Base-by-base conservation (phyloP, 2,888 invertebrate genomes). In the Bugula neritina region DNA sequence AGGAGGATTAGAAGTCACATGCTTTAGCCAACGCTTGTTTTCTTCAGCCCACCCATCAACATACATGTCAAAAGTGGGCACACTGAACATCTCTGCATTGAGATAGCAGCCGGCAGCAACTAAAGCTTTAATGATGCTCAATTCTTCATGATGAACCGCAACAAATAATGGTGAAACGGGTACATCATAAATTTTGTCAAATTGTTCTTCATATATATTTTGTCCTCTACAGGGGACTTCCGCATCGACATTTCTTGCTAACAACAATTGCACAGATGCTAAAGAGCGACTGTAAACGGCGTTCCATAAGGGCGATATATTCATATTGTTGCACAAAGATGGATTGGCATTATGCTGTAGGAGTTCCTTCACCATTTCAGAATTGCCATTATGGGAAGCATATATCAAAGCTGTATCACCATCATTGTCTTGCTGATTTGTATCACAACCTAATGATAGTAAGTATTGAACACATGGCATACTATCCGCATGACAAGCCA, bases 321-420 rank as follows among this genome's bases (percentile, higher is more conserved):
- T n/a, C 25, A 25, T 10, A 13, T 63, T 25, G 63, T 63, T 63
- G 63, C 63, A 25, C 5, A 63, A 13, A 2, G 25, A 13, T 3
- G 63, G 63, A 63, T 63, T 31, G n/a, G 63, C 63, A 29, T 31
- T 31, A 63, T 63, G 63, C n/a, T 63, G 5, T 31, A 63, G 17
- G 5, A 63, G 27, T 2, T 3, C 27, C 10, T 25, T 31, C 2
- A 63, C 63, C 5, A 63, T 63, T 25, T 10, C 17, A 13, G 29
- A 34, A 34, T 63, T 63, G 17, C 31, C 63, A 63, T 63, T 63
- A n/a, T 63, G 27, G 27, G 63, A 13, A 13, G 63, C 63, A 63
- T 63, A 63, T 25, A 63, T 63, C 3, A 63, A 5, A 3, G 63
- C 63, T 34, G 63, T 63, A 27, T 63, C 63, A 31, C 63, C 63